Base-by-base conservation (phyloP, 2,888 invertebrate species). In the Junonia oenone region DNA sequence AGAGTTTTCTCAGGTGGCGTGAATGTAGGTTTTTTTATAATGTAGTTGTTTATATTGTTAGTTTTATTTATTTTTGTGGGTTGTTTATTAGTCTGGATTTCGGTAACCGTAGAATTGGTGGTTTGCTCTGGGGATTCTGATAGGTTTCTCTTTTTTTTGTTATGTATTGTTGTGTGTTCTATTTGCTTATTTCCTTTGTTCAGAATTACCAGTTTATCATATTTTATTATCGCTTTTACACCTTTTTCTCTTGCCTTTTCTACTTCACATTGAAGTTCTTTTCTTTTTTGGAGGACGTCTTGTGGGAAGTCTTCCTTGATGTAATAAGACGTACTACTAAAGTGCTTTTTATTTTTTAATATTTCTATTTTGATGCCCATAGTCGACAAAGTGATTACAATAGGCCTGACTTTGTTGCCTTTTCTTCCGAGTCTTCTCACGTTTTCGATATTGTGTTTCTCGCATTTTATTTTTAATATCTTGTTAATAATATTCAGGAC, bases 371-470 rank as follows among this genome's bases (percentile, higher is more conserved):
- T 62, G 8, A 58, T 17, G 6, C 62, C 56, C 49, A 62, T 29
- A n/a, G 60, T 59, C 17, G 27, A 33, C 5, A 63, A 47, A 19
- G 63, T 60, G 40, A 60, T 50, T 38, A 62, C 45, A 31, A 67
- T 54, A 11, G 63, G 64, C 55, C 63, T 62, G 6, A 37, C 27
- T 29, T 54, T 63, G 14, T 51, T 62, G 0, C 48, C 37, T 47
- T 64, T 63, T 52, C 53, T 67, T 17, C 66, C 64, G 9, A 66
- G 35, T 56, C 65, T 35, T 56, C n/a, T 63, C 45, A 19, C 29
- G 29, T 29, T 29, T 29, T 29, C 29, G 29, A 29, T 29, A 29
- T 29, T 29, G 29, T 29, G 29, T 29, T 29, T 29, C 29, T 29
- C 29, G 29, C 57, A 63, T 46, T 45, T 19, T 1, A 61, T 37